Percentiles rank a stretch among this genome's conserved stretches.
Evolutionary conservation across 2,888 invertebrate species (phyloP).

Genomic region (Lepidochrysops patricia): DNA sequence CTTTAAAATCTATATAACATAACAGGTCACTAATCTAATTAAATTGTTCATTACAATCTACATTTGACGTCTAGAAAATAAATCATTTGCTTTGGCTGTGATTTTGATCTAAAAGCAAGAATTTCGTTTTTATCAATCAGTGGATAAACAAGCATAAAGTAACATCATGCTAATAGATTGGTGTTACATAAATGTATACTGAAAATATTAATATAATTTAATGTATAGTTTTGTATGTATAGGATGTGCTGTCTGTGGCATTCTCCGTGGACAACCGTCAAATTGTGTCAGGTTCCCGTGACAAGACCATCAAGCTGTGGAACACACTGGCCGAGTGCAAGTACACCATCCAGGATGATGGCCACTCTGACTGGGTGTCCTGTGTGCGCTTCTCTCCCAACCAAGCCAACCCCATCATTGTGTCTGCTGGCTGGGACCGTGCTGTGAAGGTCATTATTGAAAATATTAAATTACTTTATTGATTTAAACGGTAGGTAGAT

Average conservation of each 20-base stretch:
- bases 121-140: too few relatives aligned
- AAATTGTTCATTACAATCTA: too few relatives aligned
- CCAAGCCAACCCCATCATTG: constrained; percentile 11
- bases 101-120: too few relatives aligned
- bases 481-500: too few relatives aligned
- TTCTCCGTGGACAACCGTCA: constrained; percentile 99
- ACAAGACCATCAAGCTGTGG: constrained; percentile 99
- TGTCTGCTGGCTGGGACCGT: constrained; percentile 11
- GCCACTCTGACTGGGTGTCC: constrained; percentile 12
- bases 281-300: constrained; percentile 98
- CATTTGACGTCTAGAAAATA: too few relatives aligned
- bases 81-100: too few relatives aligned
- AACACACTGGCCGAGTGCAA: constrained; percentile 99
- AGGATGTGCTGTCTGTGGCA: constrained; percentile 99
- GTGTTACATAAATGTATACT: neutral
- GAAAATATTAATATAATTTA: neutral
- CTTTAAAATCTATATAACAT: too few relatives aligned
- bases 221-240: constrained; percentile 29
- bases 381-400: constrained; percentile 7
- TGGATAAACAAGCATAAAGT: too few relatives aligned
- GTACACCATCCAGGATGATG: constrained; percentile 95
- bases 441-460: constrained; percentile 4
- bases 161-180: too few relatives aligned
- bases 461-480: too few relatives aligned
- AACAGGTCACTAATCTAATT: too few relatives aligned